A percentile compares a stretch with the other conserved stretches of the same genome.
Conservation (phyloP, 2,797 vertebrate genomes). For the Balearica regulorum region DNA sequence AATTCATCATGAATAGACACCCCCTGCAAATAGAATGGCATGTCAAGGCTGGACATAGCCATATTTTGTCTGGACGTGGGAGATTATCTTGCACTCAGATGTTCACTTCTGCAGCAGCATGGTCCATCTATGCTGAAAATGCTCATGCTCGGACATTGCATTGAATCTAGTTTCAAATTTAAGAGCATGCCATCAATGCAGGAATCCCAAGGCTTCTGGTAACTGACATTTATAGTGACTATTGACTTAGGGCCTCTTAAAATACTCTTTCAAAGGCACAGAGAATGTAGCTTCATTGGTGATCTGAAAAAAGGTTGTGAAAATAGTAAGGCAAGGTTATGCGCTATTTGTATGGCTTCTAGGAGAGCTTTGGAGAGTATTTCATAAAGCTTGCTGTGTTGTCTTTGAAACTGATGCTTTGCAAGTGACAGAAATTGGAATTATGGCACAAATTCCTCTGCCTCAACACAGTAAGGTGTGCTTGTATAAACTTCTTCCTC, state of each 20-base stretch:
- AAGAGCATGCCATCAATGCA: conserved; percentile 78
- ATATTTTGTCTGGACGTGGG: neutral
- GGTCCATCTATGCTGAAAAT: conserved; percentile 68
- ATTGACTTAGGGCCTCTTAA: conserved; percentile 67
- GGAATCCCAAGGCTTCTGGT: conserved; percentile 83
- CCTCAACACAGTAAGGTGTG: neutral
- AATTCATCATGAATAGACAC: conserved; percentile 35
- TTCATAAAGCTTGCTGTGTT: neutral
- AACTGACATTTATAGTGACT: conserved; percentile 73
- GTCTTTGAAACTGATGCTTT: neutral
- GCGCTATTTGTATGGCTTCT: neutral
- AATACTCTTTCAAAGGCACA: conserved; percentile 72
- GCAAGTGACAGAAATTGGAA: neutral
- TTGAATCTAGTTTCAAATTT: conserved; percentile 73
- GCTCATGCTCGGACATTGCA: conserved; percentile 49
- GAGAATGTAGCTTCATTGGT: conserved; percentile 65
- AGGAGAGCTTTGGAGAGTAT: neutral
- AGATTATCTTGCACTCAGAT: conserved; percentile 55
- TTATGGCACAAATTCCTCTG: neutral
- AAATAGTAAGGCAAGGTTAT: conserved; percentile 68
- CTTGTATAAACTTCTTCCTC: neutral
- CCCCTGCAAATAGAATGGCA: conserved; percentile 63
- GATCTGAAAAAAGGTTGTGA: conserved; percentile 75
- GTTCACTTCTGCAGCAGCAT: conserved; percentile 48
- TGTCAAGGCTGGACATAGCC: conserved; percentile 41